Base-by-base conservation (phyloP, 2,888 invertebrate genomes). In the Apamea epomidion region DNA sequence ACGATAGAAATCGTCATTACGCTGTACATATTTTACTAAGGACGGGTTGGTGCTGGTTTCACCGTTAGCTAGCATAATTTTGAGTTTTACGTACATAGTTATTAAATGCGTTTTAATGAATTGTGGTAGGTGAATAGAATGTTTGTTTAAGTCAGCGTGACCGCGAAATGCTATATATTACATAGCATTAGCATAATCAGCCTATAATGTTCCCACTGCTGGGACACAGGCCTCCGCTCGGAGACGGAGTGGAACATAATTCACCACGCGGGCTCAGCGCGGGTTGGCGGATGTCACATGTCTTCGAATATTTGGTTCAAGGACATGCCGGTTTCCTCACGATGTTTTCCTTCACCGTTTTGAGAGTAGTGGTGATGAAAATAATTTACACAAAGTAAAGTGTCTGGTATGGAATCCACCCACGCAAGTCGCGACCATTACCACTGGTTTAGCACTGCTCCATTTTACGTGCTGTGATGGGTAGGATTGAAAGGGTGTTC, bases 1-100 rank as follows among this genome's bases (percentile, higher is more conserved):
- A 68, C 88, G 85, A 85, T 90, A 87, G 90, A 90, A 88, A 89
- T 90, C 90, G 84, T 90, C 86, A 90, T 90, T 88, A 90, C 68
- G 79, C 78, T 78, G 86, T 84, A 87, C 85, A 91, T 91, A 89
- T 88, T 90, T 90, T 87, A 90, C 83, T 87, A 74, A 68, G 74
- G 81, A 83, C 86, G 70, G 84, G 87, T 83, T 83, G 25, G 51
- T 25, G 74, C 74, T 79, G 51, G 87, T 84, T 88, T 88, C 80
- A 88, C 88, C 88, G 88, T 88, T 88, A 88, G 60, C 74, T 84
- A 81, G 83, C 80, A 84, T 88, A 80, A 88, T 85, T 84, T 82
- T 82, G 73, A 88, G 81, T 80, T 88, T 82, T 82, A 76, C 78
- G 67, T 58, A 69, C 77, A 76, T 29, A 76, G 78, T 71, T 78